Conservation (phyloP, 2,797 vertebrate species). For the Tolypeutes matacus region DNA sequence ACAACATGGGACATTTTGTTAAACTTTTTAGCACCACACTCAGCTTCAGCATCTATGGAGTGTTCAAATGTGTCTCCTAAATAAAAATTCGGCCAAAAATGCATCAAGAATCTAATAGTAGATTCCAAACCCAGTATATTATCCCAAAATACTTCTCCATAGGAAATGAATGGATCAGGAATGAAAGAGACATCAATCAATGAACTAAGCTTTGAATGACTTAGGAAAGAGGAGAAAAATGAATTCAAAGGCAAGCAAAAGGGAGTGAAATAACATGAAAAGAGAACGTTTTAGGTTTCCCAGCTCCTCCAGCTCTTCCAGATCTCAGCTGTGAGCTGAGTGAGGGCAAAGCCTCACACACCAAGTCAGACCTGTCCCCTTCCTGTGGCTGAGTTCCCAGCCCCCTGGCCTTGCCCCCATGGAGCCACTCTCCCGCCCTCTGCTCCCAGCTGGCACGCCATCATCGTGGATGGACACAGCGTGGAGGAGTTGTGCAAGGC, state of each 20-base stretch:
- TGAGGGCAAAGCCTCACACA: background rate
- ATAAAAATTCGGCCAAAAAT: background rate
- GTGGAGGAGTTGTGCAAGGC: constrained; percentile 98
- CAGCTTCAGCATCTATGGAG: background rate
- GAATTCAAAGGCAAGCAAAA: constrained; percentile 34
- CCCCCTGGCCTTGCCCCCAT: background rate
- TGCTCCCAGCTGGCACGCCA: constrained; percentile 93
- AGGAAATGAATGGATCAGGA: constrained; percentile 67
- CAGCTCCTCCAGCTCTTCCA: background rate
- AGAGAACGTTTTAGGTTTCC: background rate
- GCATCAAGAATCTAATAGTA: background rate
- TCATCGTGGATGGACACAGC: constrained; percentile 97
- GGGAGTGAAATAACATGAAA: background rate
- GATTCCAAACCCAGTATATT: background rate
- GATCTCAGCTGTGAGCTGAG: accelerated
- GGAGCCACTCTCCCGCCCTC: background rate
- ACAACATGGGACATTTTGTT: too few species aligned
- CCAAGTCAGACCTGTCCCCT: background rate
- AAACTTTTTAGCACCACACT: background rate
- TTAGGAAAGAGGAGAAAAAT: constrained; percentile 7
- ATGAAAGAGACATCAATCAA: background rate
- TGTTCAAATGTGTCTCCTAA: background rate
- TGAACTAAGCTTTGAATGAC: constrained; percentile 22
- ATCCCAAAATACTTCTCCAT: background rate
- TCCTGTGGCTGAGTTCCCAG: background rate